Evolutionary conservation across 2,113 vertebrate genomes (phyloP).

Genomic region (Galeopterus variegatus): DNA sequence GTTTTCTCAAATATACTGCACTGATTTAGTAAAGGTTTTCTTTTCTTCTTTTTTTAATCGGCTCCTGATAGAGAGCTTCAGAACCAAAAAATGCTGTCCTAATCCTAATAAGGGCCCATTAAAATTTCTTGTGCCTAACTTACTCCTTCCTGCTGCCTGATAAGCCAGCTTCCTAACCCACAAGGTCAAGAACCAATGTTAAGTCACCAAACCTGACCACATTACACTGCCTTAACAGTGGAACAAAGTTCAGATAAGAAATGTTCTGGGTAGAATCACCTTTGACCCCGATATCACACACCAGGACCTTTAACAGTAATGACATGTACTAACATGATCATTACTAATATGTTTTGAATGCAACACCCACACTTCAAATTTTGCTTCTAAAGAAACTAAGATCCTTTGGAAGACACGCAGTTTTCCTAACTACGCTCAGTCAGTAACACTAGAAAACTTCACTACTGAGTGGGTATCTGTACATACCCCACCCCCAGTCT

Average conservation of each 20-base stretch:
- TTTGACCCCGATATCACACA: slow-evolving; percentile 62
- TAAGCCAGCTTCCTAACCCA: background rate
- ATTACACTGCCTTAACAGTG: background rate
- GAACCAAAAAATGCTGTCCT: slow-evolving; percentile 31
- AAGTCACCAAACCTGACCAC: slow-evolving; percentile 26
- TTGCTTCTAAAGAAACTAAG: slow-evolving; percentile 16
- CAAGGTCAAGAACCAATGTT: slow-evolving; percentile 9
- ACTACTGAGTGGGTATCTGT: background rate
- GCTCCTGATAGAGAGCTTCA: background rate
- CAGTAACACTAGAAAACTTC: background rate
- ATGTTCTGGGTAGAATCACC: background rate
- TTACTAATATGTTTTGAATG: background rate
- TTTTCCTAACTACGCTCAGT: background rate
- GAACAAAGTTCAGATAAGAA: slow-evolving; percentile 38
- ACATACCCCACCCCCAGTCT: background rate
- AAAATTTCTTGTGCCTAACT: background rate
- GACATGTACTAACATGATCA: background rate
- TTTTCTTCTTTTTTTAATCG: background rate
- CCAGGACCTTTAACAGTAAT: background rate
- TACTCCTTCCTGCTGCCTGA: background rate
- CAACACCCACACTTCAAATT: background rate
- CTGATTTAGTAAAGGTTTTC: background rate
- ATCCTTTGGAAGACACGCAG: background rate
- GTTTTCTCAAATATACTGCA: background rate
- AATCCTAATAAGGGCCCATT: background rate